Evolutionary conservation across 2,888 invertebrate species (phyloP).

Genomic region (Frankliniella intonsa): DNA sequence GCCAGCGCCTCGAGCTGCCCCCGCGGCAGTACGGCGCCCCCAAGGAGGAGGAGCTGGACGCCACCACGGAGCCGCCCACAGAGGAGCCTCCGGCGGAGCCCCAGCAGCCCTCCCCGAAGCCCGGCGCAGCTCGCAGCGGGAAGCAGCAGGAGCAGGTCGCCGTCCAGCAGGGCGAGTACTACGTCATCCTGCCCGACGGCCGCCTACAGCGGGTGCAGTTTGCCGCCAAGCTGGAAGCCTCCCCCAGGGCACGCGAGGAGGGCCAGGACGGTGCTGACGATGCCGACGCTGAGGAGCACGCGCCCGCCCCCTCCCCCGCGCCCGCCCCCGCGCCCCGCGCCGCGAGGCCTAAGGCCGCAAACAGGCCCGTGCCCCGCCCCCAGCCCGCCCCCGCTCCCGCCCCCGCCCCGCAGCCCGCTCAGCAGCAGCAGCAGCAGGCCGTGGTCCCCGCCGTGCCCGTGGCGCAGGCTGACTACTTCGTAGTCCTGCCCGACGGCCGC

Average conservation of each 20-base stretch:
- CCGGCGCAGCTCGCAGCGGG: no score
- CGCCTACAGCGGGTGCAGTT: slow-evolving; percentile 11
- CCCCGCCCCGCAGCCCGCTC: not conserved
- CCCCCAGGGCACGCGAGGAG: not conserved
- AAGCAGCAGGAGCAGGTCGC: not conserved
- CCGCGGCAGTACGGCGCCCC: not conserved
- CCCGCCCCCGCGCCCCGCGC: not conserved
- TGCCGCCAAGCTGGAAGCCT: not conserved
- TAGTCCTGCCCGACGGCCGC: slow-evolving; percentile 13
- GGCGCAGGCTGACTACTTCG: not conserved
- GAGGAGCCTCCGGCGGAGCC: not conserved
- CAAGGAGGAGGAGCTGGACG: not conserved
- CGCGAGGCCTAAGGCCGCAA: not conserved
- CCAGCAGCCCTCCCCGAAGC: not conserved
- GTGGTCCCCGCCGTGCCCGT: not conserved
- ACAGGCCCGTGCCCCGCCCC: not conserved
- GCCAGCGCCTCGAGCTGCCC: slow-evolving; percentile 3
- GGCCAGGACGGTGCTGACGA: not conserved
- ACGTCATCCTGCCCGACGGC: slow-evolving; percentile 23
- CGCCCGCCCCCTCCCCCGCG: no score
- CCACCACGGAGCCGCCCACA: slow-evolving; percentile 4
- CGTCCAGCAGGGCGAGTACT: slow-evolving; percentile 5
- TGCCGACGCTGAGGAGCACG: not conserved
- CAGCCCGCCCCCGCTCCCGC: not conserved
- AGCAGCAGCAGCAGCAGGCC: not conserved